Conservation (phyloP, 2,888 invertebrate species). For the Drosophila prolongata region DNA sequence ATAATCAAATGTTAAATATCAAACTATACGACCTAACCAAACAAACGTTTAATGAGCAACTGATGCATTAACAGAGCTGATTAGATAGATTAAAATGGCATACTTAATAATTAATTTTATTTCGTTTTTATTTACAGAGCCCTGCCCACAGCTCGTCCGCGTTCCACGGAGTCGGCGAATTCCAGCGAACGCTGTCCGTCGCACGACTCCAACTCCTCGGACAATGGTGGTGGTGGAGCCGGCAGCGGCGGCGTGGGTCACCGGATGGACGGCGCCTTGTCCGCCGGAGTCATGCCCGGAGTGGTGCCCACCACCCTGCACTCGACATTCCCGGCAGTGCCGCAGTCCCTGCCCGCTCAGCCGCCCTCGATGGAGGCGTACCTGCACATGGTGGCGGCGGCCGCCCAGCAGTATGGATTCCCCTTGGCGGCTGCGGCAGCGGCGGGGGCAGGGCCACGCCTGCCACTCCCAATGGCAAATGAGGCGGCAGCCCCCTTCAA, state of each 20-base stretch:
- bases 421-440: conserved; percentile 87
- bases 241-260: conserved; percentile 31
- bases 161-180: conserved; percentile 83
- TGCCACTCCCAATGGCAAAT: conserved; percentile 86
- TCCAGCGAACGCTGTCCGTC: conserved; percentile 91
- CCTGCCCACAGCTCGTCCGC: conserved; percentile 82
- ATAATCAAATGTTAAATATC: no score
- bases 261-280: conserved; percentile 15
- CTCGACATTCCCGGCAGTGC: conserved; percentile 82
- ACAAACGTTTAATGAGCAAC: no score
- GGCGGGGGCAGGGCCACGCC: conserved; percentile 71
- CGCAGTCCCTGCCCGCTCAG: conserved; percentile 87
- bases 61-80: no score
- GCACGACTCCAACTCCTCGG: conserved; percentile 90
- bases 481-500: conserved; percentile 87
- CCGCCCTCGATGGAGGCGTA: conserved; percentile 94
- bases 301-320: conserved; percentile 62
- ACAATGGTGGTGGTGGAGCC: conserved; percentile 83
- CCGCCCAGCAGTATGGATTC: conserved; percentile 90
- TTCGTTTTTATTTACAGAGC: conserved; percentile 69
- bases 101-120: not conserved
- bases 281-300: conserved; percentile 54
- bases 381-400: conserved; percentile 89
- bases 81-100: not conserved
- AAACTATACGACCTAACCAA: no score